Evolutionary conservation across 2,888 invertebrate species (phyloP), one percentile per base, ranked within the genome.

Genomic region (Prosapia bicincta): DNA sequence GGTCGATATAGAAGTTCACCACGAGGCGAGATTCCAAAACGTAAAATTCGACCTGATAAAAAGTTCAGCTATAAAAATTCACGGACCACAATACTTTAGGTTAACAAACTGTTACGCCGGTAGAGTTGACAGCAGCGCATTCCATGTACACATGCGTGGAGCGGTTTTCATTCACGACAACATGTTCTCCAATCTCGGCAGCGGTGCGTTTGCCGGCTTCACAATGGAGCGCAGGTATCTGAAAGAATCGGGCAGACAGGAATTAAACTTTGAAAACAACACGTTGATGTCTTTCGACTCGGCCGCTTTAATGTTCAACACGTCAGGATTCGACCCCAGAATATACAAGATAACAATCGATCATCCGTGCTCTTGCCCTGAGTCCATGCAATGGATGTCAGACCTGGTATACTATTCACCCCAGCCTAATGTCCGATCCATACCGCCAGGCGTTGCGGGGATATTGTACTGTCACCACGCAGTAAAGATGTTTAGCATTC

Each of bases 1-100:
- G 83, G 92, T 92, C 76, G 93, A 94, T 81, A 86, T 94, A 70
- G 91, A 91, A 81, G 90, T 94, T 54, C 87, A 87, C 72, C 87
- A 91, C 81, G 87, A 89, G 76, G 89, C 94, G 79, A 86, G 87
- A 80, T 88, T 94, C 82, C 89, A 90, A 78, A 89, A 91, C 79
- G 90, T 92, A 78, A 86, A 83, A 68, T 89, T 93, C 81, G 87
- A 88, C 75, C 87, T 86, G 79, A 85, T 94, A 69, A 88, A 89
- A 80, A 91, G 93, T 80, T 89, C 90, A 79, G 91, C 92, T 25
- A 92, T 94, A 85, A 89, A 91, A 80, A 87, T 92, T 79, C 87
- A 85, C 81, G 87, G 88, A 81, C 90, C 91, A 81, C 87, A 87
- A 83, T 88, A 87, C 80, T 89, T 92, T 77, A 86, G 88, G 78